A percentile compares a stretch with the other conserved stretches of the same genome.
Conservation (phyloP, 2,888 invertebrate genomes). For the Entomobrya multifasciata region DNA sequence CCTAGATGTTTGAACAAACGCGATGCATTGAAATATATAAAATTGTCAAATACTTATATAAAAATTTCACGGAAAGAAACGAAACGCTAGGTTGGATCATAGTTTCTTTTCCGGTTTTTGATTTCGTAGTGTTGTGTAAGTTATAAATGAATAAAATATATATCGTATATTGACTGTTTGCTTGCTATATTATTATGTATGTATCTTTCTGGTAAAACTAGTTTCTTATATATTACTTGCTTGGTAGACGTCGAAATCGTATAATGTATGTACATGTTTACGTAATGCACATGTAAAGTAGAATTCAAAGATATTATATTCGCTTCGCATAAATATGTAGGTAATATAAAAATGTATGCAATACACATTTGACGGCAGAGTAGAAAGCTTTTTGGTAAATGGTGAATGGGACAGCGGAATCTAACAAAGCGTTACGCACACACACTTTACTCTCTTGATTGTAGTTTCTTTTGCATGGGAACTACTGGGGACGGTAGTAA, state of each 20-base stretch:
- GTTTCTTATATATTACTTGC: too few relatives aligned
- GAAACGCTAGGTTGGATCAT: not conserved
- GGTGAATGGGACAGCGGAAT: slow-evolving; percentile 22
- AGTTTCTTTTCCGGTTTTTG: not conserved
- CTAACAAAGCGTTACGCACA: slow-evolving; percentile 1
- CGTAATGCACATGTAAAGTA: slow-evolving; percentile 8
- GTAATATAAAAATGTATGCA: not conserved
- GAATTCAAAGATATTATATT: too few relatives aligned
- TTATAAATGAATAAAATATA: not conserved
- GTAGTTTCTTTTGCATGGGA: not conserved
- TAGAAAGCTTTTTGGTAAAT: not conserved
- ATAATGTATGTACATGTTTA: too few relatives aligned
- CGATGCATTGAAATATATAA: too few relatives aligned
- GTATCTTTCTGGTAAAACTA: too few relatives aligned
- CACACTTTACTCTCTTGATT: not conserved
- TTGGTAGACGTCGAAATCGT: too few relatives aligned
- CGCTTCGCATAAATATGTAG: slow-evolving; percentile 33
- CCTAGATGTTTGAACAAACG: too few relatives aligned
- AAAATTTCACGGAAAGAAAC: too few relatives aligned
- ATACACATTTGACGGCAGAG: not conserved
- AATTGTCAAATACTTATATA: too few relatives aligned
- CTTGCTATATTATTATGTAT: not conserved
- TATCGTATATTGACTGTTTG: not conserved
- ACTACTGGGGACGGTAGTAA: slow-evolving; percentile 27
- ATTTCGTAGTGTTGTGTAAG: not conserved